Evolutionary conservation across 2,113 vertebrate species (phyloP).

Genomic region (Neolamprologus ventralis): DNA sequence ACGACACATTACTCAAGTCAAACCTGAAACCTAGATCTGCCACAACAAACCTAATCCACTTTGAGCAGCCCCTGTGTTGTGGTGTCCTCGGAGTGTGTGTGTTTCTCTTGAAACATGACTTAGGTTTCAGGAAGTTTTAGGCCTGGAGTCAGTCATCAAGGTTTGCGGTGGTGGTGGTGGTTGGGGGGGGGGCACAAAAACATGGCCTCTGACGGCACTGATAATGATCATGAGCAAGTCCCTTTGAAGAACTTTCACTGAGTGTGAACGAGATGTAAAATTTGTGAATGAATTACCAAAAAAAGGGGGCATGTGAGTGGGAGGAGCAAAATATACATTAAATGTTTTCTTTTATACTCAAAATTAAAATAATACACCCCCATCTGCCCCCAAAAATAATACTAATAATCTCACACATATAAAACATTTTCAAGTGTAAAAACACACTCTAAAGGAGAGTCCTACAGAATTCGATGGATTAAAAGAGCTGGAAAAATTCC

Average conservation of each 20-base stretch:
- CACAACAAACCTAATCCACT: conserved; percentile 66
- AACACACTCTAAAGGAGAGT: conserved; percentile 7
- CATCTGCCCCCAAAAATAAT: not conserved
- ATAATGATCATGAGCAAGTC: not conserved
- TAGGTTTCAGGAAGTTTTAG: conserved; percentile 64
- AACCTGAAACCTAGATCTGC: conserved; percentile 67
- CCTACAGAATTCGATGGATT: conserved; percentile 46
- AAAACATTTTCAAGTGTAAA: not conserved
- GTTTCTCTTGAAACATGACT: conserved; percentile 48
- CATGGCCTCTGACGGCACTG: conserved; percentile 24
- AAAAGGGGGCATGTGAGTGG: not conserved
- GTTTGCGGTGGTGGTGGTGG: not conserved
- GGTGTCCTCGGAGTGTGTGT: conserved; percentile 48
- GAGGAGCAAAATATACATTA: not conserved
- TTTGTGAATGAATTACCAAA: not conserved
- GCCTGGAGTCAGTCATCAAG: conserved; percentile 47
- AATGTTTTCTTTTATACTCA: not conserved
- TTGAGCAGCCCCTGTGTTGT: conserved; percentile 53
- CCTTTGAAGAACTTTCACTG: conserved; percentile 10
- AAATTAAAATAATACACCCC: not conserved
- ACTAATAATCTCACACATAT: not conserved
- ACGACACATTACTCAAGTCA: conserved; percentile 66
- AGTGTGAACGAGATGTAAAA: not conserved
- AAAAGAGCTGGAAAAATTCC: conserved; percentile 22
- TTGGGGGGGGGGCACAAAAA: not conserved